Base-by-base conservation (phyloP, 2,888 invertebrate species). In the Xylota segnis region DNA sequence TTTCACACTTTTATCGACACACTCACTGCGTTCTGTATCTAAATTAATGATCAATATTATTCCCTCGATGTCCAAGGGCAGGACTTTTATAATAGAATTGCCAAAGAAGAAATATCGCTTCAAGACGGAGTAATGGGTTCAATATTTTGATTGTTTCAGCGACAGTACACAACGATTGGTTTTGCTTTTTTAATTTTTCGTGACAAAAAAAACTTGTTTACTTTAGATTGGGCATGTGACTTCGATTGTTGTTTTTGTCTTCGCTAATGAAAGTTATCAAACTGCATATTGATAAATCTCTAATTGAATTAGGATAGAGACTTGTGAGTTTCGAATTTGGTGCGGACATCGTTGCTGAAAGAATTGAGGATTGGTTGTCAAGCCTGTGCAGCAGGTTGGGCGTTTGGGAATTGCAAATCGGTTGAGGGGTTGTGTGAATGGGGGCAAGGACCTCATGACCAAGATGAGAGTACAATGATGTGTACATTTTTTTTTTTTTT, bases 211-310 rank as follows among this genome's bases (percentile, higher is more conserved):
- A 87, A 83, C 82, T 77, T 83, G 82, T 87, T 87, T 87, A 87
- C 82, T 83, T 70, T 75, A 74, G 58, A 50, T 32, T 61, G 70
- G 75, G 65, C 82, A 83, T 87, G 82, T 87, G 83, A 87, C 83
- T 78, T 40, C 34, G 37, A 23, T 68, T 76, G 56, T 74, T 86
- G 23, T 72, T 72, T 18, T 86, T 81, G 63, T 40, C 54, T 68
- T 76, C 34, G 59, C 54, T 50, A 61, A 50, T 23, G 43, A 3
- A 59, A 79, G 59, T 79, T 70, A 66, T 66, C 65, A 59, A 75
- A 81, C 34, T 58, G 75, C 71, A 66, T 37, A 52, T 65, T 75
- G 63, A 66, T 75, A 43, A 52, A 70, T 56, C 37, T 63, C 43
- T 75, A 84, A 75, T 79, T 79, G 56, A 58, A 71, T 75, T 72